Conservation (phyloP, 2,888 invertebrate species). For the Polydrusus pterygomalis region DNA sequence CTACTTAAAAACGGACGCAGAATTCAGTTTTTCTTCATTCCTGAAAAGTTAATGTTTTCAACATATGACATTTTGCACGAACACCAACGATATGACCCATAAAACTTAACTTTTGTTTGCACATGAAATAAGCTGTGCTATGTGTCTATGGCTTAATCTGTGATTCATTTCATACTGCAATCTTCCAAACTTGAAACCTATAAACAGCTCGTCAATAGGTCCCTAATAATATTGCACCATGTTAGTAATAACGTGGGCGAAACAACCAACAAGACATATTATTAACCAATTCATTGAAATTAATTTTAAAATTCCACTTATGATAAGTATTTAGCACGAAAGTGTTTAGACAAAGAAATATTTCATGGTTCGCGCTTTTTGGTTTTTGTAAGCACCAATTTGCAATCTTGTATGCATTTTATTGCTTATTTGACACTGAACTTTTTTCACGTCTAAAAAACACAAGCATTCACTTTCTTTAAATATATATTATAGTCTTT, state of each 20-base stretch:
- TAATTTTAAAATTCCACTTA: slow-evolving; percentile 8
- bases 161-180: no score
- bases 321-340: not conserved
- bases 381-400: slow-evolving; percentile 3
- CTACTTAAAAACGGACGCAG: no score
- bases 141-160: no score
- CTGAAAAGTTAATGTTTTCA: no score
- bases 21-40: no score
- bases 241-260: slow-evolving; percentile 22
- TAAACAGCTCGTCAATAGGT: not conserved
- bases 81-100: no score
- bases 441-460: not conserved
- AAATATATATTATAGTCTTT: no score
- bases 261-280: slow-evolving; percentile 15
- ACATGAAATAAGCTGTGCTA: no score
- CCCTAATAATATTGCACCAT: slow-evolving; percentile 20
- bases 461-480: not conserved
- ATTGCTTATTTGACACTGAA: not conserved
- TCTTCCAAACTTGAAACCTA: no score
- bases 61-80: no score
- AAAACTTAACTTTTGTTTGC: no score
- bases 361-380: slow-evolving; percentile 7
- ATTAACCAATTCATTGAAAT: slow-evolving; percentile 18
- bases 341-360: not conserved
- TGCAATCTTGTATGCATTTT: slow-evolving; percentile 2